Evolutionary conservation across 2,797 vertebrate species (phyloP), one percentile per base, ranked within the genome.

Genomic region (Rhodeus uyekii): DNA sequence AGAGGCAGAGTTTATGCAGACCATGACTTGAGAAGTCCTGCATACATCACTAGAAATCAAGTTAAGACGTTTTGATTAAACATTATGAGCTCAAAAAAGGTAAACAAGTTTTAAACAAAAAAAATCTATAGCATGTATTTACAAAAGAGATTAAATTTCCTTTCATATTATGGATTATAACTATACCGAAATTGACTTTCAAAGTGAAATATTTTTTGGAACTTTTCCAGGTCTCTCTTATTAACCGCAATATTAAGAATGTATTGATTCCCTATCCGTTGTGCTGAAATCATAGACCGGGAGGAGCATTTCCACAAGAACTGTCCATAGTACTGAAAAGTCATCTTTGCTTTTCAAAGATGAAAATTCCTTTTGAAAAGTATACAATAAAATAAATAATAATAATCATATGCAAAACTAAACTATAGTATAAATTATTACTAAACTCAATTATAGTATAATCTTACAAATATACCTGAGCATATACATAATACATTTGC

Each of bases 301-400:
- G 22, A 22, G 39, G 3, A n/a, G 27, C 14, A 48, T 29, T 42
- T 42, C 14, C 34, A 18, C 1, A 8, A 53, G 27, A 19, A 27
- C 72, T 81, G 71, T 84, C 78, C 78, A 63, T 24, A 39, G 61
- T 84, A 10, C 78, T 84, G 78, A 84, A 74, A 72, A 64, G 16
- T 16, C 18, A 39, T 48, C 44, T 7, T 38, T 4, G 29, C 48
- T 55, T 73, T 38, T 18, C n/a, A 60, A 18, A 12, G 5, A 61
- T 39, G n/a, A 18, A 34, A 19, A 63, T 32, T 34, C 3, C 60
- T 63, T 63, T 63, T 19, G 32, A 63, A 61, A 34, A 34, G 3
- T 63, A 14, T 32, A 9, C 16, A 36, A 4, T 34, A 34, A 63
- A 63, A 18, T 8, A 3, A 61, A 29, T 6, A 8, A 8, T 2